These are phyloP conservation scores for Tridacna crocea DNA, from an alignment of 2,888 invertebrate species.

Conservation along the genomic window DNA sequence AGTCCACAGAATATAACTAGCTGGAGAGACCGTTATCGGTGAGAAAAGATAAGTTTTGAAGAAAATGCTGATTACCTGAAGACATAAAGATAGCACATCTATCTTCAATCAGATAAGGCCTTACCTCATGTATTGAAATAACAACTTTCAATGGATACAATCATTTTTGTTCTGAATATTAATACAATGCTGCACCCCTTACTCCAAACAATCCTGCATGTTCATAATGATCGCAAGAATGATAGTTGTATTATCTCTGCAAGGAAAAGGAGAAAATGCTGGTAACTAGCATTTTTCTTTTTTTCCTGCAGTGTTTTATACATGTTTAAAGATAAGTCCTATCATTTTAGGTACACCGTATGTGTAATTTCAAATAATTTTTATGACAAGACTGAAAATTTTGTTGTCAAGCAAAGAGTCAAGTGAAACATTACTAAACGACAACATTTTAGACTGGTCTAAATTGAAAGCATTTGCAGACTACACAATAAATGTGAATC, in stretches of 20 bases:
- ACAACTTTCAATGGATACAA: no score
- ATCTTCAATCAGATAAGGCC: not conserved
- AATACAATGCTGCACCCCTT: not conserved
- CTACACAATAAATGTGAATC: no score
- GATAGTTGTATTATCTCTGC: not conserved
- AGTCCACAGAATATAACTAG: not conserved
- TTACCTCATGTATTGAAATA: not conserved
- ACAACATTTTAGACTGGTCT: no score
- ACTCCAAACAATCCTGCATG: not conserved
- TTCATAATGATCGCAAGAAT: not conserved
- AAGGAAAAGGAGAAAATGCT: not conserved
- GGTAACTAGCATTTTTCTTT: not conserved
- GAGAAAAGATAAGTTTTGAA: constrained; percentile 12
- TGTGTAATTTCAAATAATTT: no score
- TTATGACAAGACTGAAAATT: no score
- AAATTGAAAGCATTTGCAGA: no score
- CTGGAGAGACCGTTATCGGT: not conserved
- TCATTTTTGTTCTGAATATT: no score
- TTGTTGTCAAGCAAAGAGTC: no score
- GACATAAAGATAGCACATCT: constrained; percentile 10
- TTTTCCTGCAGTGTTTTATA: not conserved
- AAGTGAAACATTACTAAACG: no score
- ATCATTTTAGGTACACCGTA: no score
- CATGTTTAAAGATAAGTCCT: not conserved
- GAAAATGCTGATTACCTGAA: not conserved